These are phyloP conservation scores for Ameiurus melas DNA, from an alignment of 2,113 vertebrate genomes.

Conservation along the genomic window DNA sequence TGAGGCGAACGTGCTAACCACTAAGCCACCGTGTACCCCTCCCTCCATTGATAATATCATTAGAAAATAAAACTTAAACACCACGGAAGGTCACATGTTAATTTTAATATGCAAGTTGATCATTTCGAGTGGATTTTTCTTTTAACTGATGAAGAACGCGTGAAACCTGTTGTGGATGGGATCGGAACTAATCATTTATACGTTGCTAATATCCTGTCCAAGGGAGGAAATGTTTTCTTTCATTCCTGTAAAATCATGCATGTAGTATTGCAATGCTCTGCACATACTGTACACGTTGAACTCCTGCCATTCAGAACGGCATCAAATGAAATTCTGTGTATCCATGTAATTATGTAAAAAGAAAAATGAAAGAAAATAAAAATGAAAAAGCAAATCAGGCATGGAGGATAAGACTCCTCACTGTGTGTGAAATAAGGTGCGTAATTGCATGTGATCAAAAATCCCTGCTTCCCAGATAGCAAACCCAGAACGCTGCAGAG, in stretches of 20 bases:
- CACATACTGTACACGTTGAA: conserved; percentile 48
- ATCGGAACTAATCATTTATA: conserved; percentile 37
- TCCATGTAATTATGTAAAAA: background rate
- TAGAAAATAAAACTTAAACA: background rate
- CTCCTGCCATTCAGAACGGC: background rate
- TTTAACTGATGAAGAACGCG: background rate
- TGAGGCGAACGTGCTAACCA: no score
- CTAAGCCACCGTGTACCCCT: no score
- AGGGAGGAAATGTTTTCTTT: conserved; percentile 21
- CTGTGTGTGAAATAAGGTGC: conserved; percentile 26
- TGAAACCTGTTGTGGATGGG: background rate
- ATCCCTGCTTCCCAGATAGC: conserved; percentile 28
- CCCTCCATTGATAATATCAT: background rate
- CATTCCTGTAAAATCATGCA: conserved; percentile 33
- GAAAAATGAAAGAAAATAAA: background rate
- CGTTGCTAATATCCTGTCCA: conserved; percentile 39
- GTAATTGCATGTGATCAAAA: conserved; percentile 23
- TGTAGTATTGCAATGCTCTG: background rate
- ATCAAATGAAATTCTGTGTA: conserved; percentile 7
- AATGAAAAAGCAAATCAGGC: background rate
- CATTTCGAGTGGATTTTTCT: background rate
- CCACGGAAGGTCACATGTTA: background rate
- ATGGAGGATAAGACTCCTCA: background rate
- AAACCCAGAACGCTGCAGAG: background rate
- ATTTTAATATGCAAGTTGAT: background rate